Base-by-base conservation (phyloP, 2,797 vertebrate species). In the Siniperca scherzeri region DNA sequence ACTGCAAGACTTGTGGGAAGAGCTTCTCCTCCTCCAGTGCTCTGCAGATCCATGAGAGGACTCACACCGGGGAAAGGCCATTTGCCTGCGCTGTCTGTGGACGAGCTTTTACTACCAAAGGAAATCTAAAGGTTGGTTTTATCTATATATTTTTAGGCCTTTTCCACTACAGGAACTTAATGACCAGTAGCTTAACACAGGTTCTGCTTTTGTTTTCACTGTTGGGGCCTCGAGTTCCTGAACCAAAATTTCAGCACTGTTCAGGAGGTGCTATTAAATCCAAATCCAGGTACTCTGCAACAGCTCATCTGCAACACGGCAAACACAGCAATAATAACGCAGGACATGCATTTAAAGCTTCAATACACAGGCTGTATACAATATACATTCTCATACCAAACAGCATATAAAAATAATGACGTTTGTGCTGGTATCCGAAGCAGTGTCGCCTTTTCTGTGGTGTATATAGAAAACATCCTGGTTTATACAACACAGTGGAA, bases 21-120 rank as follows among this genome's bases (percentile, higher is more conserved):
- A 96, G 96, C 0, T 97, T 97, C 90, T 97, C 97, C 64, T 97
- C 97, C 0, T 97, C 97, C 75, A 97, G 97, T 61, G 97, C 97
- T 83, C 94, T 97, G 93, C 97, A 97, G 95, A 97, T 97, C 86
- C 97, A 97, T 0, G 96, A 97, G 93, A 92, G 97, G 92, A 97
- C 97, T 13, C 97, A 97, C 93, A 97, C 97, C 74, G 97, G 97
- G 90, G 97, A 97, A 92, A 97, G 97, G 83, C 97, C 97, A 78
- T 97, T 97, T 87, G 96, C 96, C 87, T 97, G 97, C 91, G 97
- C 95, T 66, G 96, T 97, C 90, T 97, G 97, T 92, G 96, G 96
- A 90, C 95, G 97, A 95, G 97, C 97, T 16, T 97, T 97, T 90
- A 97, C 97, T 19, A 97, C 97, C 81, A 97, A 97, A 96, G 97